Evolutionary conservation across 1,140 invertebrate genomes (phyloP).

Genomic region (Drepana arcuata): DNA sequence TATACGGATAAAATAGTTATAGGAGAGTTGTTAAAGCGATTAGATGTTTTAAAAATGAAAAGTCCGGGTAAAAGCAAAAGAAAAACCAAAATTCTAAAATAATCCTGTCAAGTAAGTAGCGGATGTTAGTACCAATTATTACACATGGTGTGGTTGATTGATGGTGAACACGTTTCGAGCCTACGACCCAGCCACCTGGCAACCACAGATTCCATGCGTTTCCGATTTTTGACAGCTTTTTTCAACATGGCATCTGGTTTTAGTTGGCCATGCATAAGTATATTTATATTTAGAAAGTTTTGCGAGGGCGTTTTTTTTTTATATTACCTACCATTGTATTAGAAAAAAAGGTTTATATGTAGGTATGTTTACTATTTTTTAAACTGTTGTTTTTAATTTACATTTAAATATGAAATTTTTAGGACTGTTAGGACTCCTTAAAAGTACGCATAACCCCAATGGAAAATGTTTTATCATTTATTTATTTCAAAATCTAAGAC

Average conservation of each 20-base stretch:
- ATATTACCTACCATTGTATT: conserved; percentile 1
- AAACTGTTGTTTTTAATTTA: background rate
- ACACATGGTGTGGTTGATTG: conserved; percentile 10
- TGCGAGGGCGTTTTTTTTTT: background rate
- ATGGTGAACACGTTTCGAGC: conserved; percentile 7
- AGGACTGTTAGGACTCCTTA: background rate
- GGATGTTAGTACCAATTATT: too few species aligned
- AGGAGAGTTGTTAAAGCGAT: too few species aligned
- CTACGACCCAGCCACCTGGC: conserved; percentile 25
- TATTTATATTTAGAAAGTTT: background rate
- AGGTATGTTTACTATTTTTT: background rate
- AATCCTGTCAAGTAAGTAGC: too few species aligned
- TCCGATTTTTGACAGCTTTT: conserved; percentile 16
- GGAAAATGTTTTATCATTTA: too few species aligned
- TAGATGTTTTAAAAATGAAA: conserved; percentile 7
- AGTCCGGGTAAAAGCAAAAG: conserved; percentile 11
- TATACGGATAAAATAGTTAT: too few species aligned
- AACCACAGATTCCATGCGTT: conserved; percentile 17
- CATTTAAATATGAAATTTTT: conserved; percentile 2
- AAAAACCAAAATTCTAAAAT: conserved; percentile 12
- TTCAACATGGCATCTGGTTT: too few species aligned
- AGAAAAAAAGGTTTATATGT: conserved; percentile 1
- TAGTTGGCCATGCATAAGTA: conserved; percentile 3
- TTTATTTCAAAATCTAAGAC: background rate
- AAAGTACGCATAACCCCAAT: background rate